These are phyloP conservation scores for Trichopoda pennipes DNA, from an alignment of 2,888 invertebrate species.

Conservation along the genomic window DNA sequence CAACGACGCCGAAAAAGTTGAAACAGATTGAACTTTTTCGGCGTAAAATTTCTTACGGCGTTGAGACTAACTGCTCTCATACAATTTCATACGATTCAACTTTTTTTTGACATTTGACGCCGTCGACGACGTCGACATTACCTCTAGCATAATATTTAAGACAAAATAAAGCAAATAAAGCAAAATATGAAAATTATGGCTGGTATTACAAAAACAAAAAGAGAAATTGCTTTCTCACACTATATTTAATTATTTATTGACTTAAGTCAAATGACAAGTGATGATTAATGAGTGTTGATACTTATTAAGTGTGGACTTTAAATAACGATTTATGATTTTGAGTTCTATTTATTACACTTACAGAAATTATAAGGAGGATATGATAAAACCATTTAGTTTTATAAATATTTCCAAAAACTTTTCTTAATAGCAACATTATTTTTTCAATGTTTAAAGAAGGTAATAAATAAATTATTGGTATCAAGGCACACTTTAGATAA, in stretches of 20 bases:
- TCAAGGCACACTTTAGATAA: constrained; percentile 67
- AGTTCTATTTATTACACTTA: constrained; percentile 48
- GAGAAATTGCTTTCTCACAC: constrained; percentile 16
- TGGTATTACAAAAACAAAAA: background rate
- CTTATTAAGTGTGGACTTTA: constrained; percentile 66
- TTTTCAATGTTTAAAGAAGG: constrained; percentile 8
- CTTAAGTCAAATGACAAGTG: constrained; percentile 71
- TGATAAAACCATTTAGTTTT: background rate
- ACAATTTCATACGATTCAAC: no score
- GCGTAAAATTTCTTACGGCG: no score
- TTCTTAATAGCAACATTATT: background rate
- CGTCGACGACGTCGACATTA: no score
- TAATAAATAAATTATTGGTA: background rate
- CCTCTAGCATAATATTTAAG: no score
- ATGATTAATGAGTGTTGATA: constrained; percentile 72
- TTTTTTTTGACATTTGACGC: no score
- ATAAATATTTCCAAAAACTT: background rate
- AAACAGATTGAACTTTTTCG: no score
- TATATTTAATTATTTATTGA: constrained; percentile 64
- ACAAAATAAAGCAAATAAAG: no score
- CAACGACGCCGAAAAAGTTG: no score
- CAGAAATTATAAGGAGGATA: background rate
- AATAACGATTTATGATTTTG: constrained; percentile 63
- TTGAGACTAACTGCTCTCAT: no score
- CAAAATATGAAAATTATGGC: no score